A percentile compares a stretch with the other conserved stretches of the same genome.
Conservation (phyloP, 2,888 invertebrate genomes). For the Bhutanitis thaidina region DNA sequence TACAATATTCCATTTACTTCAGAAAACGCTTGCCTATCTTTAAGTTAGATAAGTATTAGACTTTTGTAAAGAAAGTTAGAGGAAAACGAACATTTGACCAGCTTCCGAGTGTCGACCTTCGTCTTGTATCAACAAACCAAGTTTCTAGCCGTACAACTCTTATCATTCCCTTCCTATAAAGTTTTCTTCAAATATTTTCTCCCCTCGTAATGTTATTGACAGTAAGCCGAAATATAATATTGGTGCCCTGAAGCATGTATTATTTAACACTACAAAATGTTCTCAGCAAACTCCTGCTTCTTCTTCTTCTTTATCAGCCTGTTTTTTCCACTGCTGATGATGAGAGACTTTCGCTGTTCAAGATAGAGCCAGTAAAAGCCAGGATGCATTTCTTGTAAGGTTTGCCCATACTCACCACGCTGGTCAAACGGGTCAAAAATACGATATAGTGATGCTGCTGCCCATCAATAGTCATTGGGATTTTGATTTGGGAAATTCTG, state of each 20-base stretch:
- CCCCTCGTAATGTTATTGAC: constrained; percentile 15
- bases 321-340: too few relatives aligned
- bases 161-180: constrained; percentile 16
- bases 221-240: constrained; percentile 7
- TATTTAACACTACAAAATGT: too few relatives aligned
- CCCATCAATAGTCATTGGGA: too few relatives aligned
- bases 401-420: too few relatives aligned
- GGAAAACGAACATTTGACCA: constrained; percentile 15
- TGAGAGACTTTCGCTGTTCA: too few relatives aligned
- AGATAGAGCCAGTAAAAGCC: too few relatives aligned
- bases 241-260: neutral
- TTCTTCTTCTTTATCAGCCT: too few relatives aligned
- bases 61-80: constrained; percentile 8
- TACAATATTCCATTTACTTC: neutral
- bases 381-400: too few relatives aligned
- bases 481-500: too few relatives aligned
- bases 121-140: constrained; percentile 24
- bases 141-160: constrained; percentile 12
- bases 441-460: too few relatives aligned
- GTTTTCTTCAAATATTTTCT: constrained; percentile 21
- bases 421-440: too few relatives aligned
- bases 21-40: constrained; percentile 1
- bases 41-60: neutral
- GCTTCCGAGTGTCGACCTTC: constrained; percentile 33
- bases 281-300: too few relatives aligned